phyloP scores from a whole-genome alignment of 1,140 invertebrate species.

The Diorhabda elongata region DNA sequence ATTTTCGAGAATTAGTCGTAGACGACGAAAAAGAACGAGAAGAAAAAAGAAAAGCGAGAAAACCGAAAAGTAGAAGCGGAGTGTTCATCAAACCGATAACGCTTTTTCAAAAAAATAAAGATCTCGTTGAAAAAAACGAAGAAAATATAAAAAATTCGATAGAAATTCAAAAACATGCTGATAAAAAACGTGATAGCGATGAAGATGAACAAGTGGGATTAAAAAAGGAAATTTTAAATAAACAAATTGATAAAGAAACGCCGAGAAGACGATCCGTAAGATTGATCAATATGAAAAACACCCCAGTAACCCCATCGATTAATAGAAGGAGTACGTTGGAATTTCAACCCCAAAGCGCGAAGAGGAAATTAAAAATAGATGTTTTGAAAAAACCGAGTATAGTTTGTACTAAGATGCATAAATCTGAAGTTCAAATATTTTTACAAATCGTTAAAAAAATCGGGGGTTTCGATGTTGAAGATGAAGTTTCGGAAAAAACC shows the following conservation, averaged over 20 bases:
- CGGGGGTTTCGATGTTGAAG: conserved; percentile 49
- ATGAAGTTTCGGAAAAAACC: conserved; percentile 49
- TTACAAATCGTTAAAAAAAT: conserved; percentile 49
- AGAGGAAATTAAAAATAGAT: conserved; percentile 25
- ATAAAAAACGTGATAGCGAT: background rate
- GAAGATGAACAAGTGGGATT: conserved; percentile 17
- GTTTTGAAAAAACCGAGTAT: conserved; percentile 32
- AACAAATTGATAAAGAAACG: background rate
- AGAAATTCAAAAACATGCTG: background rate
- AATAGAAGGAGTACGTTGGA: conserved; percentile 38
- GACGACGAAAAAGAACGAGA: conserved; percentile 27
- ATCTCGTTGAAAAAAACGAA: conserved; percentile 21
- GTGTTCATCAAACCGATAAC: conserved; percentile 19
- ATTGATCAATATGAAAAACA: background rate
- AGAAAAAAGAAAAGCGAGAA: conserved; percentile 15
- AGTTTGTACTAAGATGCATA: conserved; percentile 42
- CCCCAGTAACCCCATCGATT: background rate
- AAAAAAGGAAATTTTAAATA: conserved; percentile 14
- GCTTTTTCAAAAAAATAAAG: conserved; percentile 5
- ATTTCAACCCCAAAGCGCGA: conserved; percentile 27
- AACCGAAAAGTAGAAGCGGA: conserved; percentile 11
- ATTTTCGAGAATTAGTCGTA: conserved; percentile 10
- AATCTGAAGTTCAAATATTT: conserved; percentile 35
- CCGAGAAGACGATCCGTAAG: background rate
- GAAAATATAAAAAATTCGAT: conserved; percentile 4